Percentiles rank a stretch among this genome's conserved stretches.
These are phyloP conservation scores for Leptinotarsa rubiginosa DNA, from an alignment of 2,888 invertebrate species.

Conservation along the genomic window DNA sequence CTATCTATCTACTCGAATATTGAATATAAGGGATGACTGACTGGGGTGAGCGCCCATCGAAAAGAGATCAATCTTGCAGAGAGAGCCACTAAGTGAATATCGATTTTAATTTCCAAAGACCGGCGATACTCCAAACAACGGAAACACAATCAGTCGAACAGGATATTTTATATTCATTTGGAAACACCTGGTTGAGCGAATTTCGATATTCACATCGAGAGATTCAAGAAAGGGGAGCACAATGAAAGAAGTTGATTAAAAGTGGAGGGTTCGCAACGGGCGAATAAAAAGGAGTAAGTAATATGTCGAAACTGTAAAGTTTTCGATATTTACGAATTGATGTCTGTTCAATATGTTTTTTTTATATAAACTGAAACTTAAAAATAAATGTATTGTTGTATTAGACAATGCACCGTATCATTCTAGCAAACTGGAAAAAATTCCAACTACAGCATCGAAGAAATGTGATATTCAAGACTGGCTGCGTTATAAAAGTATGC, in stretches of 20 bases:
- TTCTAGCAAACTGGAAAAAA: no score
- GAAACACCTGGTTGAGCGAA: conserved; percentile 4
- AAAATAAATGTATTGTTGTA: no score
- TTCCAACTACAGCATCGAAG: no score
- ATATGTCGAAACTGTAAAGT: no score
- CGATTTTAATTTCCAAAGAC: conserved; percentile 17
- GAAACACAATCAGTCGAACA: conserved; percentile 12
- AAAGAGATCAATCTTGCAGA: conserved; percentile 10
- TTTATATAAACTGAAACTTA: no score
- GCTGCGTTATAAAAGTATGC: no score
- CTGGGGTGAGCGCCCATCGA: conserved; percentile 5
- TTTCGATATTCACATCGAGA: conserved; percentile 6
- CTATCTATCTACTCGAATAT: not conserved
- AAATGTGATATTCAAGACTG: no score
- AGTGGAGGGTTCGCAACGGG: no score
- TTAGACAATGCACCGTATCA: no score
- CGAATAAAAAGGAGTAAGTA: no score
- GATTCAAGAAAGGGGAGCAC: not conserved
- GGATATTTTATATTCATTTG: conserved; percentile 13
- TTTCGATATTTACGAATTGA: no score
- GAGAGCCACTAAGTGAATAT: conserved; percentile 9
- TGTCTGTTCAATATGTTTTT: no score
- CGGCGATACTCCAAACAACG: conserved; percentile 20
- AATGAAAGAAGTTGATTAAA: not conserved
- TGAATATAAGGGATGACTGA: not conserved